Conservation (phyloP, 2,888 invertebrate species). For the Liodrosophila aerea region DNA sequence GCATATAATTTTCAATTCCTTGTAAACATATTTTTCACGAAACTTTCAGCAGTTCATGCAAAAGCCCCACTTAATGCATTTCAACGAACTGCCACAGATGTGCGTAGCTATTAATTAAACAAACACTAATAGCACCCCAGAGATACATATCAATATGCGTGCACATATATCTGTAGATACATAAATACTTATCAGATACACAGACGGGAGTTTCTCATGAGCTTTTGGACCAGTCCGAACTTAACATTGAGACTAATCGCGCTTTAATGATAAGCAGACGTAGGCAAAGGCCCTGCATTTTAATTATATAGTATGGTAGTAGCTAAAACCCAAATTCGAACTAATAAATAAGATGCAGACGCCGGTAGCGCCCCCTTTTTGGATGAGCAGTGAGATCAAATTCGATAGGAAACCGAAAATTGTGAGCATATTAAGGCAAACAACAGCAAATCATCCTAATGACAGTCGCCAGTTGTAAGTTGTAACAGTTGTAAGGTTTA, state of each 20-base stretch:
- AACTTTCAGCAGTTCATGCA: background rate
- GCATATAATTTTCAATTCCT: too few relatives aligned
- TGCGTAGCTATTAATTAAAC: constrained; percentile 19
- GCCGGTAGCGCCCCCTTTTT: constrained; percentile 34
- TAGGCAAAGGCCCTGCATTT: constrained; percentile 42
- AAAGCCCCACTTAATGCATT: background rate
- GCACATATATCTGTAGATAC: too few relatives aligned
- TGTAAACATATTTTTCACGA: background rate
- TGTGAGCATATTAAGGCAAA: constrained; percentile 45
- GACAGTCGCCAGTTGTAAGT: constrained; percentile 17
- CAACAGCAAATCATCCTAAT: constrained; percentile 49
- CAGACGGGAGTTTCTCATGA: constrained; percentile 7
- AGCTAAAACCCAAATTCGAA: constrained; percentile 29
- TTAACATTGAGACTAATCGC: constrained; percentile 35
- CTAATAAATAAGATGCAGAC: constrained; percentile 58
- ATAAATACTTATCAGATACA: background rate
- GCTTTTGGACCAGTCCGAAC: constrained; percentile 20
- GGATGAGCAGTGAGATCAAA: background rate
- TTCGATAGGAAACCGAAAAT: constrained; percentile 23
- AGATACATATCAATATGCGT: constrained; percentile 1
- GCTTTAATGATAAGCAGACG: constrained; percentile 47
- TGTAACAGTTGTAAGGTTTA: constrained; percentile 2
- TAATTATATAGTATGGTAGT: constrained; percentile 50
- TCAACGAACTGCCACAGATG: constrained; percentile 1
- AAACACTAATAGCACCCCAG: constrained; percentile 11